A percentile compares a stretch with the other conserved stretches of the same genome.
These are phyloP conservation scores for Phymatocera aterrima DNA, from an alignment of 2,888 invertebrate genomes.

Conservation along the genomic window DNA sequence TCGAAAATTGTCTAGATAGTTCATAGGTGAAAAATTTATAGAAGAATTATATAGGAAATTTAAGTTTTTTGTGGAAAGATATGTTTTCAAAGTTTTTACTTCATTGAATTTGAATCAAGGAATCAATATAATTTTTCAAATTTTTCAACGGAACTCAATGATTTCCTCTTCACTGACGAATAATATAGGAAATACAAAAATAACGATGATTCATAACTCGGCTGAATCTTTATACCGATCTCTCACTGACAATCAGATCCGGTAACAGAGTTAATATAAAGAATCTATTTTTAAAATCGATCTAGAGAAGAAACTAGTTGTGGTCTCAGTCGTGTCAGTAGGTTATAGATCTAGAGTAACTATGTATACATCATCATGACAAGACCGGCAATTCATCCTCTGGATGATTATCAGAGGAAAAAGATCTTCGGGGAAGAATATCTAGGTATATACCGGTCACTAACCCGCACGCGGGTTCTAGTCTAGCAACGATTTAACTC, in stretches of 20 bases:
- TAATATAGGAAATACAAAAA: not conserved
- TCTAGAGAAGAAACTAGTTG: constrained; percentile 2
- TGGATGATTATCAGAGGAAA: not conserved
- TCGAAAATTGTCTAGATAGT: too few species aligned
- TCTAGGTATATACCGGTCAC: constrained; percentile 31
- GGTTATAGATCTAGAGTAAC: not conserved
- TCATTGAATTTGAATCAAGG: too few species aligned
- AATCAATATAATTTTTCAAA: too few species aligned
- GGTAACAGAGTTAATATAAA: not conserved
- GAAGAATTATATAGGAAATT: too few species aligned
- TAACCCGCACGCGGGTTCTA: constrained; percentile 8
- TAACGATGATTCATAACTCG: not conserved
- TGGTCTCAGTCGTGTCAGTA: constrained; percentile 18
- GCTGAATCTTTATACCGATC: not conserved
- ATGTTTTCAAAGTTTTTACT: too few species aligned
- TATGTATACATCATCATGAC: not conserved
- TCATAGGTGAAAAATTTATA: too few species aligned
- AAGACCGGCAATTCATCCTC: not conserved
- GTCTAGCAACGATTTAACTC: not conserved
- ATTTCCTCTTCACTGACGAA: too few species aligned
- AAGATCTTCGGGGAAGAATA: not conserved
- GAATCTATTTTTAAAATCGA: not conserved
- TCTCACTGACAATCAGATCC: not conserved
- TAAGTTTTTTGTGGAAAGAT: too few species aligned
- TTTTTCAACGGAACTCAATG: too few species aligned